These are phyloP conservation scores for Siniperca knerii DNA, from an alignment of 2,113 vertebrate species.

Conservation along the genomic window DNA sequence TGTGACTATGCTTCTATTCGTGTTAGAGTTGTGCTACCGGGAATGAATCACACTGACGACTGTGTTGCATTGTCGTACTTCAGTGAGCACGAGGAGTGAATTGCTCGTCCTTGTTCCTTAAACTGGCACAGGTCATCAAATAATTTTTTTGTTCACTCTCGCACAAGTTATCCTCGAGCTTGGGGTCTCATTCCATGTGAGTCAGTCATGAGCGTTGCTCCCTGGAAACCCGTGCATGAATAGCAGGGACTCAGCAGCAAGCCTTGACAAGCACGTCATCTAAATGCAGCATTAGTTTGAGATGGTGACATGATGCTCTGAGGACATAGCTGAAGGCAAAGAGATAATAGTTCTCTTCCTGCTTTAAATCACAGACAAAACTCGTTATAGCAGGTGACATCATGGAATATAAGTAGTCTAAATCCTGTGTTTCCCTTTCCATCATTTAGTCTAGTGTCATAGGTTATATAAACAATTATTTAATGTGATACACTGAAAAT, in stretches of 20 bases:
- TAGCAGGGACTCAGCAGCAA: slow-evolving; percentile 69
- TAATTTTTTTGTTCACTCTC: slow-evolving; percentile 31
- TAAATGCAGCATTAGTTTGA: slow-evolving; percentile 63
- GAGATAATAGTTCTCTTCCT: slow-evolving; percentile 66
- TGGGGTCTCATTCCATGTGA: slow-evolving; percentile 64
- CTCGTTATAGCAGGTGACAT: slow-evolving; percentile 64
- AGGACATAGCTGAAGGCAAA: slow-evolving; percentile 65
- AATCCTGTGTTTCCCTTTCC: slow-evolving; percentile 15
- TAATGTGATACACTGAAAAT: background rate
- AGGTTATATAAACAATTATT: background rate
- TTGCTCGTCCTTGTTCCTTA: slow-evolving; percentile 37
- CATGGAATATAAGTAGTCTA: slow-evolving; percentile 30
- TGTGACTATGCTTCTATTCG: slow-evolving; percentile 61
- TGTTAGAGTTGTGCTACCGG: slow-evolving; percentile 43
- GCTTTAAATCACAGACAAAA: slow-evolving; percentile 55
- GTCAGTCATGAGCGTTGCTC: slow-evolving; percentile 62
- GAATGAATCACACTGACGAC: slow-evolving; percentile 52
- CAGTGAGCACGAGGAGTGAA: slow-evolving; percentile 55
- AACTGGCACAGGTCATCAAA: slow-evolving; percentile 64
- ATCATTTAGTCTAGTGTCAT: background rate
- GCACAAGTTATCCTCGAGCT: slow-evolving; percentile 57
- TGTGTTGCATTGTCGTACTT: slow-evolving; percentile 48
- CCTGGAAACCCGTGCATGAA: slow-evolving; percentile 64
- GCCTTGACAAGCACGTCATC: slow-evolving; percentile 77
- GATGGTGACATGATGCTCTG: slow-evolving; percentile 71